Conservation (phyloP, 2,888 invertebrate genomes). For the Cryptus armator region DNA sequence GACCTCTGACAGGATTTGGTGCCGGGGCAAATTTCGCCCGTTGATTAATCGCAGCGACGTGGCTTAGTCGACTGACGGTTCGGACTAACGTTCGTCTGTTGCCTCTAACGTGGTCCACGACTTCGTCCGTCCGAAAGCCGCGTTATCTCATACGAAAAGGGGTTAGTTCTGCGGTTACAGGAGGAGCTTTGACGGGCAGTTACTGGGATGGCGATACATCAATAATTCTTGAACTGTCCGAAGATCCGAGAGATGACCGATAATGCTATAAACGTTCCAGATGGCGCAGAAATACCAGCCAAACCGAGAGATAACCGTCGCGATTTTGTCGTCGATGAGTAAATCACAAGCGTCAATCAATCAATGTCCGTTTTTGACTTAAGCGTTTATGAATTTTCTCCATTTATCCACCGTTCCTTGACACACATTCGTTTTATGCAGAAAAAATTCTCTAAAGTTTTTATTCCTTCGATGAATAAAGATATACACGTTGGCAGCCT, state of each 20-base stretch:
- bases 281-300: conserved; percentile 41
- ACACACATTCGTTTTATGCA: too few species aligned
- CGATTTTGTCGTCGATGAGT: not conserved
- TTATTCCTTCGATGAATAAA: too few species aligned
- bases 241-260: conserved; percentile 37
- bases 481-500: too few species aligned
- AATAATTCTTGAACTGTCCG: conserved; percentile 68
- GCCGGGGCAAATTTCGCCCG: not conserved
- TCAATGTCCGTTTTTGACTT: not conserved
- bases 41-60: not conserved
- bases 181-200: conserved; percentile 4
- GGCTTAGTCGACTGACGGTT: not conserved
- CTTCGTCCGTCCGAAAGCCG: conserved; percentile 27
- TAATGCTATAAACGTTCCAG: conserved; percentile 39
- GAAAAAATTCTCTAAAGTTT: too few species aligned
- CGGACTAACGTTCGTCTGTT: not conserved
- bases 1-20: not conserved
- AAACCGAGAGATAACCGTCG: not conserved
- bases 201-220: conserved; percentile 46
- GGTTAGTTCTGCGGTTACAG: conserved; percentile 6
- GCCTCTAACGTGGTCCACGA: not conserved
- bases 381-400: conserved; percentile 17
- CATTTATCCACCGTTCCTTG: not conserved
- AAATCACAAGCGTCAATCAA: conserved; percentile 10
- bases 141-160: conserved; percentile 47